phyloP scores from a whole-genome alignment of 2,113 vertebrate genomes.

The human region GRCh38 chr22:38440501-38441000 shows the following conservation, averaged over 20 bases:
- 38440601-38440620: background rate
- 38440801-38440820: background rate
- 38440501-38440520: no score
- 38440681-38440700: rapidly evolving
- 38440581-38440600: rapidly evolving
- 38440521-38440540: no score
- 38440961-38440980: rapidly evolving
- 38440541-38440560: no score
- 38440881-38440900: background rate
- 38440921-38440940: background rate
- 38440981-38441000: background rate
- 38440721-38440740: background rate
- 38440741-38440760: background rate
- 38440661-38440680: rapidly evolving
- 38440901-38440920: rapidly evolving
- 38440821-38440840: background rate
- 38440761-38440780: background rate
- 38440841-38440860: background rate
- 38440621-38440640: background rate
- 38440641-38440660: rapidly evolving
- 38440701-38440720: background rate
- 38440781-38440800: background rate
- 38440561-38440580: background rate
- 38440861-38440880: rapidly evolving
- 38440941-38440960: rapidly evolving